Evolutionary conservation across 23 tunicate genomes (phyloP).

Genomic region (Styela plicata): DNA sequence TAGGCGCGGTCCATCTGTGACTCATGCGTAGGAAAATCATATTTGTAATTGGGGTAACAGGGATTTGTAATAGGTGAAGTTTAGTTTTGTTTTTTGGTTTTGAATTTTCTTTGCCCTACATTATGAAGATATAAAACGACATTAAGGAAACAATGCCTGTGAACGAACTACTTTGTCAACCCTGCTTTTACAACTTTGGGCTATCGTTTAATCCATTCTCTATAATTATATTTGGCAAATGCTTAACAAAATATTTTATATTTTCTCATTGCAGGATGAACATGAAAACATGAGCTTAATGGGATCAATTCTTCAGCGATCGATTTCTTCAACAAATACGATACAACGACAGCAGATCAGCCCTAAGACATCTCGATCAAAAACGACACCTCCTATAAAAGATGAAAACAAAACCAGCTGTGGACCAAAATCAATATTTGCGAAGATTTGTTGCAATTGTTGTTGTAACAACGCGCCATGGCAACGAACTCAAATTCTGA

Average conservation of each 20-base stretch:
- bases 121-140: too few species aligned
- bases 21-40: too few species aligned
- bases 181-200: too few species aligned
- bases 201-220: too few species aligned
- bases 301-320: conserved; percentile 26
- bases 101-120: too few species aligned
- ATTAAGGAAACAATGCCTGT: too few species aligned
- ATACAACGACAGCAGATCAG: conserved; percentile 7
- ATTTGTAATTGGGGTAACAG: too few species aligned
- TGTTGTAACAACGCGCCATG: conserved; percentile 79
- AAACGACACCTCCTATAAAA: not conserved
- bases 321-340: conserved; percentile 9
- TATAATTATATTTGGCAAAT: too few species aligned
- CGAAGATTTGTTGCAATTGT: conserved; percentile 52
- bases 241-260: not conserved
- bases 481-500: conserved; percentile 50
- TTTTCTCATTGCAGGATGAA: conserved; percentile 29
- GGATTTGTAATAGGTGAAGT: too few species aligned
- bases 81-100: too few species aligned
- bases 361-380: not conserved
- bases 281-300: conserved; percentile 27
- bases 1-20: too few species aligned
- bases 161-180: too few species aligned
- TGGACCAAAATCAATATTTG: conserved; percentile 28
- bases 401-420: not conserved